Base-by-base conservation (phyloP, 2,888 invertebrate species). In the Drosophila multiciliata region DNA sequence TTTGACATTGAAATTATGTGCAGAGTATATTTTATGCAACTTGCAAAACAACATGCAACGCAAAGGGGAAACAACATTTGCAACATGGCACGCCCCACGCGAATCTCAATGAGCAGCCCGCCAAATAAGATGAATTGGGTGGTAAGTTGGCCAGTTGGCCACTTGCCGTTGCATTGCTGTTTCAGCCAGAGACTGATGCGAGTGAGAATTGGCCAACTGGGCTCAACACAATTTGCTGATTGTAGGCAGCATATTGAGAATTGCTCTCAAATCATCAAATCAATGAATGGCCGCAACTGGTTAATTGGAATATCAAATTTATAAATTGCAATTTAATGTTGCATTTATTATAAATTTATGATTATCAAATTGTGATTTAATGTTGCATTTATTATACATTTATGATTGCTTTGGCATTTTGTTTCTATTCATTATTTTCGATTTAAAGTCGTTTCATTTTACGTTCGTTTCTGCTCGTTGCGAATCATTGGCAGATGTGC, bases 1-100 rank as follows among this genome's bases (percentile, higher is more conserved):
- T 85, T 89, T 89, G 85, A 87, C 90, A 85, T 85, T 90, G 89
- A 85, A 85, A 90, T 85, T 83, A 89, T 89, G 84, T 77, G 68
- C 66, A 72, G 83, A 67, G 80, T 68, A 83, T 55, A 63, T 72
- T 77, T 77, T 49, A 60, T 69, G 78, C 59, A 64, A 38, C 63
- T 74, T 55, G 73, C 62, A 66, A 75, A 78, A 76, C 70, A 75
- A 55, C 36, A 48, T 35, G 17, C 33, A 50, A 45, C 23, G 61
- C 40, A 68, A 58, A 49, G 15, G 40, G 23, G 50, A 35, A 76
- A 55, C 48, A 60, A 62, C 59, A 68, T 63, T 66, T 61, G 64
- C 76, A 81, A 69, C 73, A 73, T 61, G 52, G 53, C 68, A 69
- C 73, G 73, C 54, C 69, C 54, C 66, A 63, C 63, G 55, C 69